Conservation (phyloP, 1,140 invertebrate species). For the Drosophila sp. region DNA sequence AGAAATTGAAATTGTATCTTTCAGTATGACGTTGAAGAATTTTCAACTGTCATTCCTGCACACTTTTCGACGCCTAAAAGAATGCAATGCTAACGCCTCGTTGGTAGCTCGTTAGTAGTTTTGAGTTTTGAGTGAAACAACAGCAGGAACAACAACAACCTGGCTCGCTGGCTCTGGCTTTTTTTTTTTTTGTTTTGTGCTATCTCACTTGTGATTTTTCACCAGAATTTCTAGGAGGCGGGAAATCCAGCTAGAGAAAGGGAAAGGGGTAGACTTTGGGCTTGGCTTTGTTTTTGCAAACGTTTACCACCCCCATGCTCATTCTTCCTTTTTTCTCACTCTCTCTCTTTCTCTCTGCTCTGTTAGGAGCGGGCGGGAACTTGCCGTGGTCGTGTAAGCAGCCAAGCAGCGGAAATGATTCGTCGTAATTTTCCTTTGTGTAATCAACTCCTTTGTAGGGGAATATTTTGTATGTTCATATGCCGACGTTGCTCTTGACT, state of each 20-base stretch:
- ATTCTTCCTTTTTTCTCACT: conserved; percentile 5
- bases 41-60: conserved; percentile 22
- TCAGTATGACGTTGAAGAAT: neutral
- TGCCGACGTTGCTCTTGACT: conserved; percentile 68
- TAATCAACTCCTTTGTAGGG: conserved; percentile 82
- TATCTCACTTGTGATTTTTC: conserved; percentile 71
- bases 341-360: neutral
- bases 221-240: conserved; percentile 7
- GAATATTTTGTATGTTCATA: conserved; percentile 81
- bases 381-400: conserved; percentile 76
- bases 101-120: conserved; percentile 64
- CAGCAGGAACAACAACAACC: neutral
- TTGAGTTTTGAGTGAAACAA: conserved; percentile 10
- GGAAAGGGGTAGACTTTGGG: conserved; percentile 1
- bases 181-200: conserved; percentile 37
- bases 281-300: conserved; percentile 66
- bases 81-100: conserved; percentile 36
- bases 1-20: too few species aligned
- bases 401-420: conserved; percentile 83
- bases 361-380: conserved; percentile 31
- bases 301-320: conserved; percentile 51
- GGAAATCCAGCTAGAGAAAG: neutral
- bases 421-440: conserved; percentile 83
- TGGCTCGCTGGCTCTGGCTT: conserved; percentile 13
- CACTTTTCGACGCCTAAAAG: conserved; percentile 27